These are phyloP conservation scores for Erpobdella octoculata DNA, from an alignment of 2,888 invertebrate species.

Conservation along the genomic window DNA sequence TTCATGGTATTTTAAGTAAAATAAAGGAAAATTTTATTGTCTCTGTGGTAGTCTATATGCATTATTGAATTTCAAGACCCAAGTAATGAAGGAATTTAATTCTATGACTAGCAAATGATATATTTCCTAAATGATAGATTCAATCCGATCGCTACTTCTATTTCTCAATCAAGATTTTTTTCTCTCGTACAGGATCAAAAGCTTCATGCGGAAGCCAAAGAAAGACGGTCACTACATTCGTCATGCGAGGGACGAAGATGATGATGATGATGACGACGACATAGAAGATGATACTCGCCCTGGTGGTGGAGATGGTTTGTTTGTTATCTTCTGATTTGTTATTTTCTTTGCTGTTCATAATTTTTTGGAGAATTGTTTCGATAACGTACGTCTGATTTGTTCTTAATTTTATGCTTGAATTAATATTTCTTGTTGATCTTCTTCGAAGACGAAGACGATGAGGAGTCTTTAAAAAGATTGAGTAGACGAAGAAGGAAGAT, in stretches of 20 bases:
- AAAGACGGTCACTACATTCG: background rate
- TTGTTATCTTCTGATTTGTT: background rate
- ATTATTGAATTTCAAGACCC: too few relatives aligned
- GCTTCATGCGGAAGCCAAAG: background rate
- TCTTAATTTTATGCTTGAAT: background rate
- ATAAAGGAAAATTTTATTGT: too few relatives aligned
- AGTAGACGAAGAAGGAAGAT: conserved; percentile 17
- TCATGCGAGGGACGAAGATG: background rate
- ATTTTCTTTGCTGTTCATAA: background rate
- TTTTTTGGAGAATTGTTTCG: background rate
- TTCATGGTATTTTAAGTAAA: too few relatives aligned
- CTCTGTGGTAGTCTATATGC: too few relatives aligned
- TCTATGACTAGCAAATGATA: too few relatives aligned
- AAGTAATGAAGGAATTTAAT: too few relatives aligned
- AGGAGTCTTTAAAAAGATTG: background rate
- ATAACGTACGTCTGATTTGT: too few relatives aligned
- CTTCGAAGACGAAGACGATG: background rate
- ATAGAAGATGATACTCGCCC: background rate
- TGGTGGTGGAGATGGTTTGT: background rate
- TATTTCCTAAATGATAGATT: too few relatives aligned
- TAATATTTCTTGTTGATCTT: background rate
- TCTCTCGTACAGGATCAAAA: too few relatives aligned
- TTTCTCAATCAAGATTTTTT: too few relatives aligned
- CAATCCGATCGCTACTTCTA: too few relatives aligned
- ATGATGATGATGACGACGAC: conserved; percentile 1